Evolutionary conservation across 2,888 invertebrate species (phyloP).

Genomic region (Isotomurus palustris): DNA sequence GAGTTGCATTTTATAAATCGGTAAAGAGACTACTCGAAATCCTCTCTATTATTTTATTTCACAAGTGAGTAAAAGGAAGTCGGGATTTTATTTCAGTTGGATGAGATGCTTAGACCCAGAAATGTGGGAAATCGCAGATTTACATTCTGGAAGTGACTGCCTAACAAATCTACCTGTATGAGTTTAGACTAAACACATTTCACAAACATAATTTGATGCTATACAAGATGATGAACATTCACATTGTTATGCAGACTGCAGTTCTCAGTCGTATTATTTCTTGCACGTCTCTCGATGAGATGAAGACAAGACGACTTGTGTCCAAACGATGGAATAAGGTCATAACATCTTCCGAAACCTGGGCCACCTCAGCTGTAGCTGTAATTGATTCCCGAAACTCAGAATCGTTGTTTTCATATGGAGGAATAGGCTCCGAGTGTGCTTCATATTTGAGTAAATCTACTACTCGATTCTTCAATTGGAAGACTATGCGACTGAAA

Average conservation of each 20-base stretch:
- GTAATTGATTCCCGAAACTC: background rate
- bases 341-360: background rate
- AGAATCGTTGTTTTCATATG: background rate
- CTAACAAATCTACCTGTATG: too few species aligned
- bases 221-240: too few species aligned
- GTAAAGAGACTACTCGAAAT: background rate
- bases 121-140: slow-evolving; percentile 13
- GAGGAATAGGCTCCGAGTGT: background rate
- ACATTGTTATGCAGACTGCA: too few species aligned
- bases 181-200: too few species aligned
- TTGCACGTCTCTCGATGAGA: too few species aligned
- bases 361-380: background rate
- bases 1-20: background rate
- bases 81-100: too few species aligned
- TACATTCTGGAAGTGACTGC: too few species aligned
- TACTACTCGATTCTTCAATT: slow-evolving; percentile 9
- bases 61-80: too few species aligned
- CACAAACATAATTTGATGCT: too few species aligned
- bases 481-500: slow-evolving; percentile 4
- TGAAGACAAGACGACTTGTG: slow-evolving; percentile 23
- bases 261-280: too few species aligned
- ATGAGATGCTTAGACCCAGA: background rate
- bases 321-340: slow-evolving; percentile 18
- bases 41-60: too few species aligned
- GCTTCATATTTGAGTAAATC: slow-evolving; percentile 12